Percentiles rank a stretch among this genome's conserved stretches.
Evolutionary conservation across 2,113 vertebrate genomes (phyloP).

Genomic region (Atlantisia rogersi): DNA sequence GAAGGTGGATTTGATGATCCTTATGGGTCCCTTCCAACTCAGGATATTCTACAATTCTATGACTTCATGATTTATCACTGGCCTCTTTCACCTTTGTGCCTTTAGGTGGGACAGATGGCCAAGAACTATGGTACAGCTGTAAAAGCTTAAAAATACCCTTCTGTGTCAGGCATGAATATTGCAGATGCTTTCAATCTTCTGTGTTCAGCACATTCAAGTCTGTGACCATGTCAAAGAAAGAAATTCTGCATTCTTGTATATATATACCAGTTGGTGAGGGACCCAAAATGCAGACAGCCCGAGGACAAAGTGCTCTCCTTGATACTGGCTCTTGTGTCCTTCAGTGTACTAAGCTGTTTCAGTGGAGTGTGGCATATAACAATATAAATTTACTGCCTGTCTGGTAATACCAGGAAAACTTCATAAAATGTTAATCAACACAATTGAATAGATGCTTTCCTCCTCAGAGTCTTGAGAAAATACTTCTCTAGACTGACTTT

Average conservation of each 20-base stretch:
- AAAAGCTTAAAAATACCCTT: background rate
- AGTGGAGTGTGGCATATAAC: background rate
- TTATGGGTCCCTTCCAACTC: too few species aligned
- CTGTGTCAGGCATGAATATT: background rate
- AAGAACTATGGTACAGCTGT: background rate
- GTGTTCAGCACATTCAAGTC: background rate
- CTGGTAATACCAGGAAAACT: background rate
- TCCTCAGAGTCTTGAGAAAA: background rate
- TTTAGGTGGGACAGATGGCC: background rate
- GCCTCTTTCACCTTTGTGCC: background rate
- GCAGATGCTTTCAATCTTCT: background rate
- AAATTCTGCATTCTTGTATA: background rate
- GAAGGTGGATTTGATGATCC: too few species aligned
- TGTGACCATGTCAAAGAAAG: background rate
- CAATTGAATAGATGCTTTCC: background rate
- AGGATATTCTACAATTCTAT: too few species aligned
- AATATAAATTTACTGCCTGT: background rate
- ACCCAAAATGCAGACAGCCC: background rate
- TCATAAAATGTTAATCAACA: background rate
- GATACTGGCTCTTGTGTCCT: background rate
- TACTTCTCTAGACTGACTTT: background rate
- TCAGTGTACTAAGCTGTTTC: background rate
- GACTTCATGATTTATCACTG: background rate
- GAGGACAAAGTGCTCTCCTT: background rate
- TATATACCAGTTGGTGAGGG: background rate